These are phyloP conservation scores for Diarsia dahlii DNA, from an alignment of 2,888 invertebrate species.

Conservation along the genomic window DNA sequence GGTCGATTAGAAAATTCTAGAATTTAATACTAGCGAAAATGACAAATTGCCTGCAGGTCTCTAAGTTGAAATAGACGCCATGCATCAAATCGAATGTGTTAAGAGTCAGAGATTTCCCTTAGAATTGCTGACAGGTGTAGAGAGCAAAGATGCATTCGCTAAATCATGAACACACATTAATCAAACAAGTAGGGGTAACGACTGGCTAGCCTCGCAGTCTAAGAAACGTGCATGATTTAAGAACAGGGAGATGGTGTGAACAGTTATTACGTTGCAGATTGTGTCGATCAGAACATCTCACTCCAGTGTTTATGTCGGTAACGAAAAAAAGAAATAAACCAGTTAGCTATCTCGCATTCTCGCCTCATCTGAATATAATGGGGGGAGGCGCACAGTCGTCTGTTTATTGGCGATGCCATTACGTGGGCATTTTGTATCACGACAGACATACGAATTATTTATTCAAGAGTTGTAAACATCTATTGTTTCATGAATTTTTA, in stretches of 20 bases:
- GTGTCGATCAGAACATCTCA: conserved; percentile 74
- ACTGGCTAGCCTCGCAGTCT: conserved; percentile 56
- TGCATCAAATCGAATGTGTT: conserved; percentile 61
- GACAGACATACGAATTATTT: conserved; percentile 66
- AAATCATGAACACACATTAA: conserved; percentile 80
- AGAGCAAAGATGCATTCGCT: conserved; percentile 70
- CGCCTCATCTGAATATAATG: conserved; percentile 88
- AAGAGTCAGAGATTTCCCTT: conserved; percentile 62
- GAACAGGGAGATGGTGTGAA: conserved; percentile 53
- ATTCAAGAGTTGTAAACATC: conserved; percentile 61
- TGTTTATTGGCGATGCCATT: conserved; percentile 79
- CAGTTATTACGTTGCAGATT: conserved; percentile 63
- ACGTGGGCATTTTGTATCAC: conserved; percentile 77
- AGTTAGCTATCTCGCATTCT: conserved; percentile 77
- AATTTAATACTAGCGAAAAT: conserved; percentile 36
- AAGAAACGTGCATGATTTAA: conserved; percentile 57
- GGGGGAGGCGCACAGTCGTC: conserved; percentile 79
- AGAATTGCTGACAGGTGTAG: conserved; percentile 68
- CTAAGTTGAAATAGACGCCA: conserved; percentile 44
- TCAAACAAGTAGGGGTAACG: conserved; percentile 73
- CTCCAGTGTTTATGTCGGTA: conserved; percentile 66
- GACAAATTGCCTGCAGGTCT: conserved; percentile 58
- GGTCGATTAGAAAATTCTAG: conserved; percentile 33
- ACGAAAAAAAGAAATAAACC: conserved; percentile 67
- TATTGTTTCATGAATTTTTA: conserved; percentile 62